phyloP scores from a whole-genome alignment of 1,140 invertebrate species.

The Mesaphorura yosii region DNA sequence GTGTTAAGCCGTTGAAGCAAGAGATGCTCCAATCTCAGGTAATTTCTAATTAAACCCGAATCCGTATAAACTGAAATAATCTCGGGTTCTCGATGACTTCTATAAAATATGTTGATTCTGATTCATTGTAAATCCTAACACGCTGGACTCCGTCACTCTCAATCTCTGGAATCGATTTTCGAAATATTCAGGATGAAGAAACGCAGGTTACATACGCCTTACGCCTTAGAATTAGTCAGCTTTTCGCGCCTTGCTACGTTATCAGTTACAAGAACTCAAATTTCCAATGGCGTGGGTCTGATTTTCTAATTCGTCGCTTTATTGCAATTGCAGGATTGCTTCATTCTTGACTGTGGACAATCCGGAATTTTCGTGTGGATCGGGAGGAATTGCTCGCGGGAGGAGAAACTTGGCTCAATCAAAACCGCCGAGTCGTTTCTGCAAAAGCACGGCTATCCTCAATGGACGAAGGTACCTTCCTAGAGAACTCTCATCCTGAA shows the following conservation, averaged over 20 bases:
- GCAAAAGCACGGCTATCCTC: conserved; percentile 53
- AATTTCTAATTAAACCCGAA: conserved; percentile 4
- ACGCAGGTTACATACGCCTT: no score
- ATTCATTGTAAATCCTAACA: no score
- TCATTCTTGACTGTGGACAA: conserved; percentile 67
- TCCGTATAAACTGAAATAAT: neutral
- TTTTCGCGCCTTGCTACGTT: no score
- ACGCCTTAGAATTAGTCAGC: no score
- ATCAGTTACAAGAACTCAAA: no score
- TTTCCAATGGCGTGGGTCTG: no score
- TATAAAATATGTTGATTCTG: no score
- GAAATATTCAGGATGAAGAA: no score
- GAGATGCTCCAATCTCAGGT: conserved; percentile 59
- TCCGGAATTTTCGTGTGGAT: conserved; percentile 78
- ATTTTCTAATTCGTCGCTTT: no score
- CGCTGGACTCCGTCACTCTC: no score
- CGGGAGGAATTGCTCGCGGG: conserved; percentile 58
- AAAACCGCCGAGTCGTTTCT: conserved; percentile 60
- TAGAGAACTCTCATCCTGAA: neutral
- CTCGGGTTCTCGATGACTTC: neutral
- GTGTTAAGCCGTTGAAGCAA: conserved; percentile 55
- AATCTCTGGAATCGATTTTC: no score
- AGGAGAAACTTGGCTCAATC: conserved; percentile 67
- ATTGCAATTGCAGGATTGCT: no score
- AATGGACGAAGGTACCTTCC: conserved; percentile 55